These are phyloP conservation scores for Acronicta aceris DNA, from an alignment of 2,888 invertebrate species.

Conservation along the genomic window DNA sequence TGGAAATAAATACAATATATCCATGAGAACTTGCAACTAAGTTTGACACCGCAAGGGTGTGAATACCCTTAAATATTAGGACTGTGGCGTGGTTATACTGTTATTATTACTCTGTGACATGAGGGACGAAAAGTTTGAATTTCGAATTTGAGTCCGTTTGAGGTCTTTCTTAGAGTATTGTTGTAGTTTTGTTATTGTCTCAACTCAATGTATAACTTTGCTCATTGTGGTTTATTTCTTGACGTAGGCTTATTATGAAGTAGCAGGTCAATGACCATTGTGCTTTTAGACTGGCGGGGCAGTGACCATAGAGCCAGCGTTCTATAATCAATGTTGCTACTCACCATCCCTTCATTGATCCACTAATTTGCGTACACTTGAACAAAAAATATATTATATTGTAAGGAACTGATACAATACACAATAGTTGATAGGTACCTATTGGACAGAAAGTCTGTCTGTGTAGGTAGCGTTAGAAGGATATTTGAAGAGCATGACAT, in stretches of 20 bases:
- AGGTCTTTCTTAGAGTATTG: conserved; percentile 8
- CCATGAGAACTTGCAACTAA: conserved; percentile 22
- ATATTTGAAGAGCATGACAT: no score
- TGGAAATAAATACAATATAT: conserved; percentile 44
- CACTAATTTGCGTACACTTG: no score
- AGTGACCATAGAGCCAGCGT: background rate
- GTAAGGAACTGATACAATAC: no score
- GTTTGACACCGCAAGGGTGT: conserved; percentile 12
- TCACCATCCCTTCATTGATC: background rate
- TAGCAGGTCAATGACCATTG: background rate
- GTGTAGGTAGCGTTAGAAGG: no score
- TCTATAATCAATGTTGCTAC: background rate
- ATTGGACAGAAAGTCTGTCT: no score
- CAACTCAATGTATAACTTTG: background rate
- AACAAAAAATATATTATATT: no score
- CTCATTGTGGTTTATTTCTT: background rate
- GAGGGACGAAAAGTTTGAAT: conserved; percentile 9
- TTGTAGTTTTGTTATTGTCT: conserved; percentile 5
- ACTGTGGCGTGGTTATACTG: conserved; percentile 11
- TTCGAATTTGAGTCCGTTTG: conserved; percentile 9
- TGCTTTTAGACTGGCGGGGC: background rate
- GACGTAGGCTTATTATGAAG: background rate
- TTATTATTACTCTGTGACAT: conserved; percentile 18
- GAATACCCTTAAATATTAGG: conserved; percentile 9
- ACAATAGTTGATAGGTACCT: no score